A percentile compares a stretch with the other conserved stretches of the same genome.
Evolutionary conservation across 2,888 invertebrate species (phyloP).

Genomic region (Lycia hirtaria): DNA sequence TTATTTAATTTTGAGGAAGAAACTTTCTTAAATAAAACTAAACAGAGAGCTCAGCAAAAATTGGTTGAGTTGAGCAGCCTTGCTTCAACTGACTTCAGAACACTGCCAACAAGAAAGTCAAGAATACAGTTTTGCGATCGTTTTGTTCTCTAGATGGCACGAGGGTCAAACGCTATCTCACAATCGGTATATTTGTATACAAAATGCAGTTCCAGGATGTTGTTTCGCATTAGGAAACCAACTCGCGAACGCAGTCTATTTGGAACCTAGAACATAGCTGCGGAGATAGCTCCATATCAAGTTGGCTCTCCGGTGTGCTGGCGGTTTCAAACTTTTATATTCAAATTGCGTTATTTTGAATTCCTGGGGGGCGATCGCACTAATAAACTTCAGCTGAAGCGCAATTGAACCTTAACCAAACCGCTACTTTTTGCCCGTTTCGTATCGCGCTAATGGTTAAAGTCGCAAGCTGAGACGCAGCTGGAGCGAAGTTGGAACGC

Average conservation of each 20-base stretch:
- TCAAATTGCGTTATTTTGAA: conserved; percentile 24
- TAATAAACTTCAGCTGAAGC: too few relatives aligned
- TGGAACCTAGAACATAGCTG: conserved; percentile 29
- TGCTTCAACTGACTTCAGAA: too few relatives aligned
- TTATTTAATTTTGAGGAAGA: too few relatives aligned
- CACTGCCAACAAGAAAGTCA: conserved; percentile 1
- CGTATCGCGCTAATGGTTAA: too few relatives aligned
- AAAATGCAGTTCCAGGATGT: conserved; percentile 53
- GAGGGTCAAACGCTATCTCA: conserved; percentile 67
- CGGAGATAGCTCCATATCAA: conserved; percentile 44
- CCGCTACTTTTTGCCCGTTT: too few relatives aligned
- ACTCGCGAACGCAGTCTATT: conserved; percentile 22
- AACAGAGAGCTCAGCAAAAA: too few relatives aligned
- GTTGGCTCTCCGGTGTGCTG: conserved; percentile 32
- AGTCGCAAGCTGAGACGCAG: too few relatives aligned
- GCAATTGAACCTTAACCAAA: too few relatives aligned
- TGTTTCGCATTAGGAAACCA: conserved; percentile 55
- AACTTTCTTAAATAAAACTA: too few relatives aligned
- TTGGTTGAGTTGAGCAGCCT: too few relatives aligned
- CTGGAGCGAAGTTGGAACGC: too few relatives aligned
- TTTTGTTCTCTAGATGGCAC: conserved; percentile 57
- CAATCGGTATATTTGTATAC: conserved; percentile 55
- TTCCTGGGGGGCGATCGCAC: too few relatives aligned
- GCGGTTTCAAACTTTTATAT: conserved; percentile 32
- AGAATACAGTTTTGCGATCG: conserved; percentile 23